Conservation (phyloP, 2,888 invertebrate genomes). For the Enoplolaimus lenunculus region DNA sequence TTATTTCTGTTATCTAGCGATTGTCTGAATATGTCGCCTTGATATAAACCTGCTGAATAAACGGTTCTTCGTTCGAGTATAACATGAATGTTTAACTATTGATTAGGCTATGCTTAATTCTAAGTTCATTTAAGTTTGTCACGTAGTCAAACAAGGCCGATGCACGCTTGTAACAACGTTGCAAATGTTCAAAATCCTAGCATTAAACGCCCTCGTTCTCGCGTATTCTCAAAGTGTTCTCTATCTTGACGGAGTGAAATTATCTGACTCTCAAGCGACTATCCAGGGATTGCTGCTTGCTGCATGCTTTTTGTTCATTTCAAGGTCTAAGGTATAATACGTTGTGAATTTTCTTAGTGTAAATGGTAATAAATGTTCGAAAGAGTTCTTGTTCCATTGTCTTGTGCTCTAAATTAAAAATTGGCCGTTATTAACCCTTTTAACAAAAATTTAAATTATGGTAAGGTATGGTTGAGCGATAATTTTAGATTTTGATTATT, state of each 20-base stretch:
- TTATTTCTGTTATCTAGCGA: too few species aligned
- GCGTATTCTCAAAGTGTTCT: conserved; percentile 97
- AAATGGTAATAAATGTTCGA: neutral
- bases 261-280: conserved; percentile 92
- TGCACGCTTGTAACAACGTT: conserved; percentile 96
- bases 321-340: conserved; percentile 69
- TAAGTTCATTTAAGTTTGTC: conserved; percentile 61
- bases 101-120: too few species aligned
- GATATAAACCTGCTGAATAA: too few species aligned
- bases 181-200: conserved; percentile 99
- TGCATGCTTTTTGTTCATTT: conserved; percentile 92
- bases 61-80: too few species aligned
- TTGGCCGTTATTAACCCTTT: too few species aligned
- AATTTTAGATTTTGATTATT: too few species aligned
- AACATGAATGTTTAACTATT: too few species aligned
- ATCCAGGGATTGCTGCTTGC: conserved; percentile 86
- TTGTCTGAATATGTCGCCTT: too few species aligned
- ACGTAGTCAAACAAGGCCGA: conserved; percentile 96
- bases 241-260: conserved; percentile 91
- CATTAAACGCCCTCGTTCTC: conserved; percentile 85
- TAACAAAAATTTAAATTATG: too few species aligned
- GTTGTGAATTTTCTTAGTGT: neutral
- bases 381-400: neutral
- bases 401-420: neutral
- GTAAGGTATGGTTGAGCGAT: too few species aligned